phyloP scores from a whole-genome alignment of 2,797 vertebrate genomes.

The Mus minutoides region DNA sequence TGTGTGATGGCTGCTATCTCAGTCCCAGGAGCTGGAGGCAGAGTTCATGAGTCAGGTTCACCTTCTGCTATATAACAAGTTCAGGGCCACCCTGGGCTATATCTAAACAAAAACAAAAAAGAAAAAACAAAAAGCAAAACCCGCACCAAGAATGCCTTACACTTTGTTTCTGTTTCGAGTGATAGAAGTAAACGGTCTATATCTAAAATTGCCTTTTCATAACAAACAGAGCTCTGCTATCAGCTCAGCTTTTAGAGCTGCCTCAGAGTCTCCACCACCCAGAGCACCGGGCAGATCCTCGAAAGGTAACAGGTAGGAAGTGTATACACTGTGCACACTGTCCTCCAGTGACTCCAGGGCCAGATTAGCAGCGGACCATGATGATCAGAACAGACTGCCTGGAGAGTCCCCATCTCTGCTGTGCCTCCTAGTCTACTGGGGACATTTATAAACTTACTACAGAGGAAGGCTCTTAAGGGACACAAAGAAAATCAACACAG shows the following conservation, averaged over 20 bases:
- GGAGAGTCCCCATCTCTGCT: background rate
- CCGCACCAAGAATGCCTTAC: background rate
- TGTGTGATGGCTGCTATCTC: no score
- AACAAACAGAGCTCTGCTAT: background rate
- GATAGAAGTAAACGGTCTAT: background rate
- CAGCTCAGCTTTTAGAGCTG: background rate
- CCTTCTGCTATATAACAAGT: background rate
- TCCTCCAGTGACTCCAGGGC: background rate
- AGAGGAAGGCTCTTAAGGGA: background rate
- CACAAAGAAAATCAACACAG: background rate
- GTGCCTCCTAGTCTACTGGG: background rate
- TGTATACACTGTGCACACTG: background rate
- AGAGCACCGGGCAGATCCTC: background rate
- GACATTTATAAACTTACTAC: background rate
- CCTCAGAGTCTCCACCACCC: background rate
- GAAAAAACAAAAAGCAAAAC: background rate
- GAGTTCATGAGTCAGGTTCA: background rate
- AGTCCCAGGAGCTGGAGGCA: background rate
- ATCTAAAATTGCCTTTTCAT: background rate
- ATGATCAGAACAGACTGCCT: background rate
- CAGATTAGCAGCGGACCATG: background rate
- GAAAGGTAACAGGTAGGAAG: background rate
- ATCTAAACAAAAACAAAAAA: background rate
- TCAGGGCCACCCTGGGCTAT: background rate
- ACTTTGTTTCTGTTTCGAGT: background rate